phyloP scores from a whole-genome alignment of 2,113 vertebrate genomes.

The Atherinomorus stipes region DNA sequence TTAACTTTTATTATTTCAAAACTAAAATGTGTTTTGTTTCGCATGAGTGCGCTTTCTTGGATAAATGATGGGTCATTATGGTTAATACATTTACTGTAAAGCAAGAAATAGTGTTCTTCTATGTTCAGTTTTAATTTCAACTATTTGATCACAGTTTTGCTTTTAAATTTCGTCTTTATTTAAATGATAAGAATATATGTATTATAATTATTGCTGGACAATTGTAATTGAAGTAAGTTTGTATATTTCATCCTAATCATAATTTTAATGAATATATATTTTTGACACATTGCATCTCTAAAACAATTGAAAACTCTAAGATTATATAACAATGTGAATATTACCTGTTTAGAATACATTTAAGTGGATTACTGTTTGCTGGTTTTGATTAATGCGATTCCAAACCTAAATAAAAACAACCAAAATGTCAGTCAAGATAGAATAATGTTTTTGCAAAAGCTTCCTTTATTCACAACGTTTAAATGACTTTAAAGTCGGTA shows the following conservation, averaged over 20 bases:
- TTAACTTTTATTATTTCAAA: neutral
- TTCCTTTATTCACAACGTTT: conserved; percentile 16
- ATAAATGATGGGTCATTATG: neutral
- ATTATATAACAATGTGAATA: conserved; percentile 10
- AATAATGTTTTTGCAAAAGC: conserved; percentile 50
- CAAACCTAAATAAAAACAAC: conserved; percentile 46
- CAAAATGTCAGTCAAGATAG: conserved; percentile 33
- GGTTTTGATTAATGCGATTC: conserved; percentile 54
- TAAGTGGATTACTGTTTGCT: conserved; percentile 43
- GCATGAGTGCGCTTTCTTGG: neutral
- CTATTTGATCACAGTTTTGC: neutral
- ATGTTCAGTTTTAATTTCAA: conserved; percentile 4
- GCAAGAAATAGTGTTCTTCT: neutral
- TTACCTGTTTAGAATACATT: conserved; percentile 42
- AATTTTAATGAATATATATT: conserved; percentile 6
- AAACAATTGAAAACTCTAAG: conserved; percentile 53
- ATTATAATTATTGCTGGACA: conserved; percentile 22
- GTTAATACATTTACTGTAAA: conserved; percentile 5
- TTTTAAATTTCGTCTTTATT: conserved; percentile 13
- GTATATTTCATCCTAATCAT: conserved; percentile 13
- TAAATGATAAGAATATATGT: conserved; percentile 22
- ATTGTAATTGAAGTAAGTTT: conserved; percentile 14
- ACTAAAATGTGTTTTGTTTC: neutral
- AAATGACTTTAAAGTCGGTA: conserved; percentile 25
- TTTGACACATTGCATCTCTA: conserved; percentile 31